Percentiles rank a stretch among this genome's conserved stretches.
Evolutionary conservation across 2,797 vertebrate genomes (phyloP).

Genomic region (Argentina silus): DNA sequence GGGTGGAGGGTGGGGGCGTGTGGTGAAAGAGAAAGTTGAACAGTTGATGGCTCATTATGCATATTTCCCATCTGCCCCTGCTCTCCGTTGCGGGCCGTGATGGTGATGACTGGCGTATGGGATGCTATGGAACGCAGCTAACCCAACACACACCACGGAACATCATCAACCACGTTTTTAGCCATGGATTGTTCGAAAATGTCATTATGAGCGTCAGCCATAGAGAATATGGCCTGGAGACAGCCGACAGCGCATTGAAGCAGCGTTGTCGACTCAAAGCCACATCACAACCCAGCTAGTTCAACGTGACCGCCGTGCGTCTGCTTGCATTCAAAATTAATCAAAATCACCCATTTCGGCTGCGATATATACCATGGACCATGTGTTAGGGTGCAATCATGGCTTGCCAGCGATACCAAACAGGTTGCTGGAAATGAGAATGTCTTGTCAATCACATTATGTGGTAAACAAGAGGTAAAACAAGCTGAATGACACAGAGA

Average conservation of each 20-base stretch:
- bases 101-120: not conserved
- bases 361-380: not conserved
- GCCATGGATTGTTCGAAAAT: no score
- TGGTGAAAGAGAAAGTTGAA: not conserved
- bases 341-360: not conserved
- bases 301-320: no score
- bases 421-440: not conserved
- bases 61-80: conserved; percentile 1
- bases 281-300: no score
- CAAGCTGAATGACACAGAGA: not conserved
- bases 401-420: not conserved
- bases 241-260: no score
- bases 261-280: no score
- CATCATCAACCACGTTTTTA: no score
- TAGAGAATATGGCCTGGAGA: no score
- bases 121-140: not conserved
- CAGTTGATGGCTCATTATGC: not conserved
- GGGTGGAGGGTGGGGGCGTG: not conserved
- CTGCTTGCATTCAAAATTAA: no score
- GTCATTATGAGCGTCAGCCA: no score
- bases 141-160: no score
- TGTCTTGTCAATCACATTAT: not conserved
- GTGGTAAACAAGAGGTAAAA: not conserved
- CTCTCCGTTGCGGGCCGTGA: not conserved
- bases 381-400: no score